A percentile compares a stretch with the other conserved stretches of the same genome.
These are phyloP conservation scores for Darevskia mixta DNA, from an alignment of 2,797 vertebrate species.

Conservation along the genomic window DNA sequence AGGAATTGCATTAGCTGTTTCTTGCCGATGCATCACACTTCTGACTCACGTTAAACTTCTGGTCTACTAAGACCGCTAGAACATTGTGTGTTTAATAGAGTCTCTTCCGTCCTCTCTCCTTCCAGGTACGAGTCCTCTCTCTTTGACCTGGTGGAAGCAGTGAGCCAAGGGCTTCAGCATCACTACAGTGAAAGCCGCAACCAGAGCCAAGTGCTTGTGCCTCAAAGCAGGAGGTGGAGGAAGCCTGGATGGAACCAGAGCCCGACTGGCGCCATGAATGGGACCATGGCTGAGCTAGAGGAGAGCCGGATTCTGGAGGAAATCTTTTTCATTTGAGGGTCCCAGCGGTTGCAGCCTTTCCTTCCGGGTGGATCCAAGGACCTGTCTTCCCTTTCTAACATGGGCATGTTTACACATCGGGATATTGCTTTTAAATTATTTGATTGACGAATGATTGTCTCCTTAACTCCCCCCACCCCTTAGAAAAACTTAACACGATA, in stretches of 20 bases:
- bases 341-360: slow-evolving; percentile 9
- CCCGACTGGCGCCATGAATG: slow-evolving; percentile 51
- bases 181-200: slow-evolving; percentile 43
- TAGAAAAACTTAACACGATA: slow-evolving; percentile 41
- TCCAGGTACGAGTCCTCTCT: slow-evolving; percentile 86
- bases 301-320: slow-evolving; percentile 93
- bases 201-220: background rate
- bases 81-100: background rate
- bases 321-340: slow-evolving; percentile 93
- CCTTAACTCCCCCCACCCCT: slow-evolving; percentile 15
- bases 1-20: too few species aligned
- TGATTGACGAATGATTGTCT: slow-evolving; percentile 60
- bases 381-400: background rate
- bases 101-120: slow-evolving; percentile 30
- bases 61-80: too few species aligned
- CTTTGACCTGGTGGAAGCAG: slow-evolving; percentile 86
- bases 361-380: slow-evolving; percentile 40
- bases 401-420: slow-evolving; percentile 50
- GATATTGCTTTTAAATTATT: slow-evolving; percentile 71
- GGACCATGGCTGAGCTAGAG: slow-evolving; percentile 84
- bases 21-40: too few species aligned
- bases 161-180: slow-evolving; percentile 76
- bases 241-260: slow-evolving; percentile 40
- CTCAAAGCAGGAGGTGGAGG: background rate
- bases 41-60: too few species aligned